Evolutionary conservation across 2,113 vertebrate species (phyloP).

Genomic region (Datnioides undecimradiatus): DNA sequence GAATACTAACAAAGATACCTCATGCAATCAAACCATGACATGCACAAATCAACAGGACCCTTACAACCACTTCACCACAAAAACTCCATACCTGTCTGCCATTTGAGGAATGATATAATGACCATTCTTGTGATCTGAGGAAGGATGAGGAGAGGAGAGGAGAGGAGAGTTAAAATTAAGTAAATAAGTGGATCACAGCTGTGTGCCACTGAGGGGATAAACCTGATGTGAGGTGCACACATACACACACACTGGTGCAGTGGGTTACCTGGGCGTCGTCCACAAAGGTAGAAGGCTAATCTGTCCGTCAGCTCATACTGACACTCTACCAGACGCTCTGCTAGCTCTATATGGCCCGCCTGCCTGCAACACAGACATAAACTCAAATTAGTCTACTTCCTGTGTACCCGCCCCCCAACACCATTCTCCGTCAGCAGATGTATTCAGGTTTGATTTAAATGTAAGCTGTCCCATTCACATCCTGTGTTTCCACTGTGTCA

Average conservation of each 20-base stretch:
- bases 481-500: conserved; percentile 16
- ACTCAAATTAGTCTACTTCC: neutral
- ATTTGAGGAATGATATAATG: conserved; percentile 99
- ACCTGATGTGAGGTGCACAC: neutral
- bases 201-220: neutral
- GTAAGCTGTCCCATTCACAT: neutral
- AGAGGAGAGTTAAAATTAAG: no score
- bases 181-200: no score
- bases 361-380: conserved; percentile 86
- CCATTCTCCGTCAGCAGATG: neutral
- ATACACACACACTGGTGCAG: neutral
- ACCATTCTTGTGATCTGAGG: conserved; percentile 97
- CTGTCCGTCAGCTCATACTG: conserved; percentile 98
- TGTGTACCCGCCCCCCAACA: no score
- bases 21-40: conserved; percentile 28
- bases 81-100: conserved; percentile 94
- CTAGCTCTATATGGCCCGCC: conserved; percentile 95
- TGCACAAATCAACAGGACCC: neutral
- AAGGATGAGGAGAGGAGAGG: conserved; percentile 1
- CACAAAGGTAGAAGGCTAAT: conserved; percentile 96
- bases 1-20: neutral
- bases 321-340: conserved; percentile 96
- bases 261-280: conserved; percentile 92
- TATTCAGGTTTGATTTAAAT: neutral
- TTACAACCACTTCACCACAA: neutral